Percentiles rank a stretch among this genome's conserved stretches.
Evolutionary conservation across 2,113 vertebrate genomes (phyloP).

Genomic region (Proterorhinus semilunaris): DNA sequence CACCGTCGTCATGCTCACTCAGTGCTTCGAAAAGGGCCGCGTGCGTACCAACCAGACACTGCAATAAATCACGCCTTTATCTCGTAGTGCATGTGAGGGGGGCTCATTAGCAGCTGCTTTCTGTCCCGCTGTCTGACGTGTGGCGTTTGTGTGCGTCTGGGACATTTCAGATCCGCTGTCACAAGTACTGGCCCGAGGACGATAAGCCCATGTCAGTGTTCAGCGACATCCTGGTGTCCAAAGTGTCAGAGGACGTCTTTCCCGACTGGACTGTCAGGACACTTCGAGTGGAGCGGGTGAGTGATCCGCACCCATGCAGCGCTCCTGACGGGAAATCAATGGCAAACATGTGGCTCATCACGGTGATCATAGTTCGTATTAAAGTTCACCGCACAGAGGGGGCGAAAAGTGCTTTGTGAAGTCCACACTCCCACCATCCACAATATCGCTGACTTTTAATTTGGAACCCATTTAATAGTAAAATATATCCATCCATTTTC

Average conservation of each 20-base stretch:
- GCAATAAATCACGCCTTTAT: conserved; percentile 15
- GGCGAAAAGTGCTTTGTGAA: too few relatives aligned
- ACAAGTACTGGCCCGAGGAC: conserved; percentile 98
- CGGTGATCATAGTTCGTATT: neutral
- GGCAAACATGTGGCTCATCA: neutral
- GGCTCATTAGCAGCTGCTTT: conserved; percentile 13
- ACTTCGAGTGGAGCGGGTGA: conserved; percentile 96
- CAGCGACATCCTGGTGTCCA: conserved; percentile 96
- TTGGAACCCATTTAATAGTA: too few relatives aligned
- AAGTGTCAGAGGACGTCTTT: conserved; percentile 88
- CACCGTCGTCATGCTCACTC: conserved; percentile 95
- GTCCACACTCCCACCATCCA: too few relatives aligned
- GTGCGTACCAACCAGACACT: conserved; percentile 71
- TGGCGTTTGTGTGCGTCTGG: conserved; percentile 19
- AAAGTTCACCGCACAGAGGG: too few relatives aligned
- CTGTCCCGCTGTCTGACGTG: conserved; percentile 13
- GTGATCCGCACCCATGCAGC: neutral
- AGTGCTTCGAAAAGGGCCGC: conserved; percentile 96
- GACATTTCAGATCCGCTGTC: conserved; percentile 89
- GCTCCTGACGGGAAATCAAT: neutral
- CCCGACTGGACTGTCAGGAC: conserved; percentile 93
- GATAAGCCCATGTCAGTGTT: conserved; percentile 97
- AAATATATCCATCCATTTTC: too few relatives aligned
- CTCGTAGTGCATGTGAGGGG: neutral
- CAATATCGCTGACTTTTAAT: too few relatives aligned